phyloP scores from a whole-genome alignment of 2,113 vertebrate species.

The Pteropus alecto region DNA sequence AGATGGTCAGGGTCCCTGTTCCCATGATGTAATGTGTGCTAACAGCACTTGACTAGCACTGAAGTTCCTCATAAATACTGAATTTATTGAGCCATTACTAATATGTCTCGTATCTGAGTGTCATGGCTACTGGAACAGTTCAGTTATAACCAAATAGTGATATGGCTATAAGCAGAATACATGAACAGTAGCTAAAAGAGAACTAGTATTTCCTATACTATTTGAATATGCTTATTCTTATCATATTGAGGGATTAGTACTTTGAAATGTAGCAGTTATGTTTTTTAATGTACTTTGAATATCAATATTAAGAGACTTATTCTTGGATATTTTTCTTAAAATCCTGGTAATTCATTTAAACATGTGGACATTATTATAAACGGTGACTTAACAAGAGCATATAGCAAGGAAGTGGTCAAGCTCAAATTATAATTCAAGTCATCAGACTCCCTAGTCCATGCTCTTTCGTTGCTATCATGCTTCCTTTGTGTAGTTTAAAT shows the following conservation, averaged over 20 bases:
- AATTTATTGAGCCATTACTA: background rate
- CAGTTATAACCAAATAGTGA: background rate
- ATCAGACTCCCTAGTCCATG: background rate
- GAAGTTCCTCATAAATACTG: background rate
- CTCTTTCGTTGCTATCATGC: background rate
- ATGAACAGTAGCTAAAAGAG: background rate
- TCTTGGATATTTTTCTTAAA: background rate
- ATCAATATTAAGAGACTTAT: background rate
- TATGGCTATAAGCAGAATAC: background rate
- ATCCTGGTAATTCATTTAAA: background rate
- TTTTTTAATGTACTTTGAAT: background rate
- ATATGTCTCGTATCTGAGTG: background rate
- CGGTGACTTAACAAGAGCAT: background rate
- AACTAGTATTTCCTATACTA: background rate
- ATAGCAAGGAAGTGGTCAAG: background rate
- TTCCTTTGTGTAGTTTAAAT: background rate
- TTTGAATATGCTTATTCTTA: background rate
- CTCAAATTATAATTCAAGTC: background rate
- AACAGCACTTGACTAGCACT: background rate
- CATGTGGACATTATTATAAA: background rate
- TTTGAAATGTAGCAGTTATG: background rate
- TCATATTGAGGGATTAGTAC: background rate
- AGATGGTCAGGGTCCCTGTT: background rate
- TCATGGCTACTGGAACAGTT: background rate
- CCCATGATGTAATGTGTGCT: rapidly evolving